Percentiles rank a stretch among this genome's conserved stretches.
phyloP scores from a whole-genome alignment of 2,888 invertebrate species.

The Epistrophe grossulariae region DNA sequence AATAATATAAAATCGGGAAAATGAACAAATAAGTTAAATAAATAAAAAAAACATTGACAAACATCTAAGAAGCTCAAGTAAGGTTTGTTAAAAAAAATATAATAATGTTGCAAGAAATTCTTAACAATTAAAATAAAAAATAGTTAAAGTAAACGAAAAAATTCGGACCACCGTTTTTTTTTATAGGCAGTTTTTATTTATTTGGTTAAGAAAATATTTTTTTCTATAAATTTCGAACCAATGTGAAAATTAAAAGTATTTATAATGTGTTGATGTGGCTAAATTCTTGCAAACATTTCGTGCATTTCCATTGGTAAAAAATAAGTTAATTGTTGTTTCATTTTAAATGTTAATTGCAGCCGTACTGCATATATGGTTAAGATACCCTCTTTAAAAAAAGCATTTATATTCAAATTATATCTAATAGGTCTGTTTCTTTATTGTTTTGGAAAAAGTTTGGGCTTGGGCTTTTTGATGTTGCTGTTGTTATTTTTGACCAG shows the following conservation, averaged over 20 bases:
- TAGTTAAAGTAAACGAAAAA: neutral
- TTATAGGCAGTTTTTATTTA: neutral
- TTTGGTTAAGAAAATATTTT: neutral
- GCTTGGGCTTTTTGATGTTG: too few species aligned
- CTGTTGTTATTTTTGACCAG: too few species aligned
- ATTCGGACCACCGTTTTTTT: neutral
- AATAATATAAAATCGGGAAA: constrained; percentile 9
- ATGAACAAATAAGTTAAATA: constrained; percentile 24
- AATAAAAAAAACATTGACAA: constrained; percentile 55
- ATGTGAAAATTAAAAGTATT: neutral
- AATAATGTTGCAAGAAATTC: constrained; percentile 44
- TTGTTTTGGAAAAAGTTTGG: too few species aligned
- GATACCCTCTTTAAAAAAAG: too few species aligned
- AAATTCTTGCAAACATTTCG: neutral
- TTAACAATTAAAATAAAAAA: neutral
- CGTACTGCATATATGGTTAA: too few species aligned
- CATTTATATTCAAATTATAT: too few species aligned
- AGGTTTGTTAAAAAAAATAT: constrained; percentile 44
- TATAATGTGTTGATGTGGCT: neutral
- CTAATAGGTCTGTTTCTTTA: too few species aligned
- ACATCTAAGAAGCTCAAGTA: constrained; percentile 71
- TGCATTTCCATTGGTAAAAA: too few species aligned
- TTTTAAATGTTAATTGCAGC: too few species aligned
- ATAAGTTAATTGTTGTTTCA: neutral
- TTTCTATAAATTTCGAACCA: neutral